Evolutionary conservation across 64 coral and sea anemone genomes (phyloP).

Genomic region (Stichodactyla mertensii): DNA sequence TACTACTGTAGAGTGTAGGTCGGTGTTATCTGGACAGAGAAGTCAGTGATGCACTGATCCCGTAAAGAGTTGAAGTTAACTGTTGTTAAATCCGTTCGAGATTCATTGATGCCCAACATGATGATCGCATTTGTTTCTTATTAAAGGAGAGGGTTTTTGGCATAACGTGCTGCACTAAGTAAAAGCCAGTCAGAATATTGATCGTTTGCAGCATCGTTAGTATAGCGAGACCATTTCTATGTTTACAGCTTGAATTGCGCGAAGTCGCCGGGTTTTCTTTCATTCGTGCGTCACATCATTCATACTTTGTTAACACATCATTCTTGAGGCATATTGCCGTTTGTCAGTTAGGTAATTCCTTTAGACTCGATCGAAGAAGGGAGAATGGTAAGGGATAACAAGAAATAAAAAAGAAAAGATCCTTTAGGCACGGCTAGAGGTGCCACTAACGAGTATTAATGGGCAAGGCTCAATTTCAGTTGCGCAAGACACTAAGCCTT

Average conservation of each 20-base stretch:
- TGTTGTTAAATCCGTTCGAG: neutral
- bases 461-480: neutral
- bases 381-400: no score
- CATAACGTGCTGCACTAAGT: neutral
- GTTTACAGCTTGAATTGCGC: neutral
- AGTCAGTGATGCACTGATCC: no score
- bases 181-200: neutral
- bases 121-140: neutral
- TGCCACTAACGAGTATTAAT: neutral
- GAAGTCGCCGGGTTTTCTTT: neutral
- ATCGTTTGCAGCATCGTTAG: neutral
- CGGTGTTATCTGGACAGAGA: no score
- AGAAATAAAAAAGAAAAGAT: no score
- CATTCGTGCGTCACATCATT: neutral
- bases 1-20: no score
- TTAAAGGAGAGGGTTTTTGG: neutral
- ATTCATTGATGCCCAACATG: neutral
- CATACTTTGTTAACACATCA: neutral
- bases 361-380: no score
- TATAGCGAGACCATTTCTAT: no score
- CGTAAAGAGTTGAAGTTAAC: neutral
- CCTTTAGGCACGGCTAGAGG: no score
- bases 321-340: no score
- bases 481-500: neutral
- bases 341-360: no score